Evolutionary conservation across 2,113 vertebrate genomes (phyloP), one percentile per base, ranked within the genome.

Genomic region (Scophthalmus maximus): DNA sequence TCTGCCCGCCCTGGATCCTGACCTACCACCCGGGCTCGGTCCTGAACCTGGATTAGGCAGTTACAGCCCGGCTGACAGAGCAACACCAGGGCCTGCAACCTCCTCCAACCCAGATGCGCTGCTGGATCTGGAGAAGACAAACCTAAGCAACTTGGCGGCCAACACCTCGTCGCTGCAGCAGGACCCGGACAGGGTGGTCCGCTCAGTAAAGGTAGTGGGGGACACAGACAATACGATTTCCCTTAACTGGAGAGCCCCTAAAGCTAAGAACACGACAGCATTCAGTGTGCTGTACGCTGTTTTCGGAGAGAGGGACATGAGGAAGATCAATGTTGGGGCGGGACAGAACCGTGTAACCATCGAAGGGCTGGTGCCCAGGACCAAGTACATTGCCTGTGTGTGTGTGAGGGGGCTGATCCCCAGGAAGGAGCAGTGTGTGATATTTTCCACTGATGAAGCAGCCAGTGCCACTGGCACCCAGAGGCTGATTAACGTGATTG

Each of bases 361-460:
- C 5, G 92, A 94, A 0, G 97, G 96, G 20, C 92, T 99, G 81
- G 92, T 92, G 58, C 97, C 97, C 44, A 95, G 95, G 91, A 97
- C 95, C 69, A 98, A 97, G 88, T 99, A 99, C 53, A 96, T 99
- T 0, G 95, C 95, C 0, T 99, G 98, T 1, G 95, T 99, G 75
- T 97, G 96, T 0, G 93, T 93, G 53, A 94, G 93, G 75, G 96
- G 96, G 6, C 88, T 96, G 55, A 94, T 95, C 73, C 98, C 97
- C 50, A 95, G 80, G 76, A 97, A 96, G 78, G 96, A 99, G 76
- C 96, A 99, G 70, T 99, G 98, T 42, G 92, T 97, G 69, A 96
- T 99, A 79, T 99, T 99, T 89, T 99, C 97, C 74, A 98, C 98
- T 0, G 94, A 98, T 0, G 95, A 96, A 87, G 96, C 95, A 22